These are phyloP conservation scores for Drosophila stalkeri DNA, from an alignment of 2,888 invertebrate genomes.

Conservation along the genomic window DNA sequence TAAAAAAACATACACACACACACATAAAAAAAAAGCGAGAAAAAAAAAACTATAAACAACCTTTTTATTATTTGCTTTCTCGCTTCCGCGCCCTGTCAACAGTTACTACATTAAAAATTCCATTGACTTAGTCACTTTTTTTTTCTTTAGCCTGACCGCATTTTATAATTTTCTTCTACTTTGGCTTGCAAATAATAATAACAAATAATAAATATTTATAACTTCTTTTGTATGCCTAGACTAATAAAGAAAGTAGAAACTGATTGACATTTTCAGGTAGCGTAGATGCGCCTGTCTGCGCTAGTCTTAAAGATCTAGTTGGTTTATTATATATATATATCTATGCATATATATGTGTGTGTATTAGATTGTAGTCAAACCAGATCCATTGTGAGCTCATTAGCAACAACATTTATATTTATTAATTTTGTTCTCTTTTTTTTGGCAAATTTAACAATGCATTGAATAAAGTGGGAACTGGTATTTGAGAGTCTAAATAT, in stretches of 20 bases:
- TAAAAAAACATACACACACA: neutral
- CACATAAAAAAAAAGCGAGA: neutral
- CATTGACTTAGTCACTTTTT: slow-evolving; percentile 63
- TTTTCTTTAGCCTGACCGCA: slow-evolving; percentile 56
- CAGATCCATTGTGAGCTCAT: slow-evolving; percentile 48
- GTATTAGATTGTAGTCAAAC: slow-evolving; percentile 72
- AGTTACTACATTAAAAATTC: slow-evolving; percentile 42
- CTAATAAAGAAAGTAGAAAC: slow-evolving; percentile 63
- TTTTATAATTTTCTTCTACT: slow-evolving; percentile 39
- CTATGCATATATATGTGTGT: neutral
- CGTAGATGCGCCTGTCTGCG: neutral
- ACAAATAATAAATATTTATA: slow-evolving; percentile 72
- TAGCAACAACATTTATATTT: slow-evolving; percentile 25
- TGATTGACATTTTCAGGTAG: slow-evolving; percentile 38
- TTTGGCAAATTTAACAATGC: slow-evolving; percentile 31
- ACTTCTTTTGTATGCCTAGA: slow-evolving; percentile 33
- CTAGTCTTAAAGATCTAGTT: slow-evolving; percentile 7
- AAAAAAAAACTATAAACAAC: slow-evolving; percentile 3
- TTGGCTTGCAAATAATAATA: slow-evolving; percentile 40
- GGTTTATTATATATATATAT: neutral
- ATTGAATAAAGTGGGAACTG: slow-evolving; percentile 26
- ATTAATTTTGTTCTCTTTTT: neutral
- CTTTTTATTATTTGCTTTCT: slow-evolving; percentile 11
- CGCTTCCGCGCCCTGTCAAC: slow-evolving; percentile 23
- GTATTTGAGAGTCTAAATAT: slow-evolving; percentile 11